Percentiles rank a stretch among this genome's conserved stretches.
Evolutionary conservation across 2,888 invertebrate species (phyloP).

Genomic region (Ptychoptera albimana): DNA sequence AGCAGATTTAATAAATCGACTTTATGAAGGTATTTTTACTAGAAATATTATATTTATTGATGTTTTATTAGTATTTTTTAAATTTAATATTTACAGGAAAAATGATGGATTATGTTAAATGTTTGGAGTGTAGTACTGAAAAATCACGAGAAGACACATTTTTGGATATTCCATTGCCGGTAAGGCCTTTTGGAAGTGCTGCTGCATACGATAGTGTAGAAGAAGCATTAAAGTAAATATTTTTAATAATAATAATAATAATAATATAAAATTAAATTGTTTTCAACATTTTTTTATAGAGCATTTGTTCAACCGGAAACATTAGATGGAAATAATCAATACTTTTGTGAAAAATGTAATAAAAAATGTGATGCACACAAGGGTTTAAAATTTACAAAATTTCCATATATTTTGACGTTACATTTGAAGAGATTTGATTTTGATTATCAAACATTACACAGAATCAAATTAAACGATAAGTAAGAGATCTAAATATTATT

Average conservation of each 20-base stretch:
- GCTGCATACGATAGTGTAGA: slow-evolving; percentile 65
- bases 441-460: slow-evolving; percentile 66
- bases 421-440: slow-evolving; percentile 84
- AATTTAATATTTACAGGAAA: slow-evolving; percentile 36
- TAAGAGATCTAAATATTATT: slow-evolving; percentile 26
- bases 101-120: slow-evolving; percentile 81
- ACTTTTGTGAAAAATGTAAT: slow-evolving; percentile 71
- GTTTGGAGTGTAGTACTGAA: slow-evolving; percentile 68
- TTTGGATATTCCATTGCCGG: slow-evolving; percentile 72
- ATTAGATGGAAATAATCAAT: slow-evolving; percentile 69
- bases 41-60: no score
- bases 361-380: slow-evolving; percentile 82
- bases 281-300: no score
- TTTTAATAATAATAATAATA: no score
- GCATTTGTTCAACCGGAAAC: slow-evolving; percentile 76
- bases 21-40: slow-evolving; percentile 41
- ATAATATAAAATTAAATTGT: no score
- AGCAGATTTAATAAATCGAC: slow-evolving; percentile 61
- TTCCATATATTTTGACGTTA: slow-evolving; percentile 73
- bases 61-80: no score
- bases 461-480: slow-evolving; percentile 79
- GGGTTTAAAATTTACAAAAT: slow-evolving; percentile 70
- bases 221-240: slow-evolving; percentile 43
- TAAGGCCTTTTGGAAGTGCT: slow-evolving; percentile 63
- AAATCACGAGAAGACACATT: slow-evolving; percentile 70